Percentiles rank a stretch among this genome's conserved stretches.
Evolutionary conservation across 2,888 invertebrate species (phyloP).

Genomic region (Drosophila quasianomalipes): DNA sequence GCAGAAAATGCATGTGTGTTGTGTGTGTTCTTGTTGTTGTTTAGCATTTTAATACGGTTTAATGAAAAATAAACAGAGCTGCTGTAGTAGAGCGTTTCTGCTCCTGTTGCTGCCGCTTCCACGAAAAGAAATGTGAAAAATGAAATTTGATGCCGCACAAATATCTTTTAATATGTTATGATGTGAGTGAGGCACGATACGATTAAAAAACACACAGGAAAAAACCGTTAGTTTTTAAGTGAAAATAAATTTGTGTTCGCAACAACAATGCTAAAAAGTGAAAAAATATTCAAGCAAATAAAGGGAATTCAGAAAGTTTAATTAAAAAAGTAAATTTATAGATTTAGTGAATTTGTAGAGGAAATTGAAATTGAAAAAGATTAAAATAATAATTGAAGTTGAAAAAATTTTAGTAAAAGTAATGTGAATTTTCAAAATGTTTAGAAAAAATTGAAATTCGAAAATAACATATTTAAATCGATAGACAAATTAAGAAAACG

Average conservation of each 20-base stretch:
- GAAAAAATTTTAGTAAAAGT: background rate
- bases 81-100: slow-evolving; percentile 21
- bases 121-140: slow-evolving; percentile 38
- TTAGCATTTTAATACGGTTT: slow-evolving; percentile 67
- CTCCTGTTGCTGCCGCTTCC: slow-evolving; percentile 14
- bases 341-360: background rate
- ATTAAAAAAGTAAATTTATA: background rate
- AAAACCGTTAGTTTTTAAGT: background rate
- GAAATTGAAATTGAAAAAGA: background rate
- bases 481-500: background rate
- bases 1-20: slow-evolving; percentile 4
- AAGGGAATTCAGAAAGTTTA: background rate
- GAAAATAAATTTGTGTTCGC: background rate
- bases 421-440: background rate
- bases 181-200: background rate
- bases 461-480: background rate
- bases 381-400: background rate
- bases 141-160: slow-evolving; percentile 66
- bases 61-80: slow-evolving; percentile 73
- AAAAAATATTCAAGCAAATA: background rate
- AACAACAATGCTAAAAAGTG: background rate
- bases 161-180: slow-evolving; percentile 55
- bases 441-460: background rate
- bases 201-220: background rate
- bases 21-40: slow-evolving; percentile 30